Evolutionary conservation across 2,888 invertebrate species (phyloP).

Genomic region (Zygaena filipendulae): DNA sequence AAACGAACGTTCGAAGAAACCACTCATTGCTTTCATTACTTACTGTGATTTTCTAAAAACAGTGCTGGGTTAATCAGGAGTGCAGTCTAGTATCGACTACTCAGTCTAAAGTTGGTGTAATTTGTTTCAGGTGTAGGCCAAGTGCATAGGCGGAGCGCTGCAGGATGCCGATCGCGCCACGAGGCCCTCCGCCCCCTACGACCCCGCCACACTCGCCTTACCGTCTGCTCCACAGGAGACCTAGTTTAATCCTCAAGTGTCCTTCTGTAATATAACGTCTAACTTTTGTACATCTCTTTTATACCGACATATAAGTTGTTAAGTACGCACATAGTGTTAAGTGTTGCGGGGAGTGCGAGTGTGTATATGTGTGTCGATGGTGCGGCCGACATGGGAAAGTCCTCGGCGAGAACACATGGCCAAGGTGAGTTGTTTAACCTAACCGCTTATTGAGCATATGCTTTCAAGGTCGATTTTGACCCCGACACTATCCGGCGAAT

Average conservation of each 20-base stretch:
- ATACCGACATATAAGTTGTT: conserved; percentile 59
- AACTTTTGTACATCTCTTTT: conserved; percentile 64
- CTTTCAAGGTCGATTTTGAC: conserved; percentile 27
- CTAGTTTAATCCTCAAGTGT: conserved; percentile 56
- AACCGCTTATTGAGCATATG: conserved; percentile 31
- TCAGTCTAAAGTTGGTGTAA: no score
- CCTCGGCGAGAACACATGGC: conserved; percentile 69
- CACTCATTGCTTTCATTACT: no score
- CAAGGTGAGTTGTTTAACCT: conserved; percentile 52
- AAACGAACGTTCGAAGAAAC: no score
- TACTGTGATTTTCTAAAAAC: no score
- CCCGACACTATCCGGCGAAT: no score
- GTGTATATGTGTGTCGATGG: conserved; percentile 61
- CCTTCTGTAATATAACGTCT: conserved; percentile 63
- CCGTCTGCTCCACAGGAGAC: conserved; percentile 57
- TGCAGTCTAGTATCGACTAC: no score
- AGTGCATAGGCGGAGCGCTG: conserved; percentile 41
- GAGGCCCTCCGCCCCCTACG: conserved; percentile 60
- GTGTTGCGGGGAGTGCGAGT: conserved; percentile 49
- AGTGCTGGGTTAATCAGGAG: no score
- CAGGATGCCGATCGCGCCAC: conserved; percentile 68
- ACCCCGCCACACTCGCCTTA: conserved; percentile 38
- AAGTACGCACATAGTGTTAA: conserved; percentile 54
- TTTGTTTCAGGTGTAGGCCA: conserved; percentile 53
- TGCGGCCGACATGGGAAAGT: conserved; percentile 70